Conservation (phyloP, 1,140 invertebrate genomes). For the Hyphantria cunea region DNA sequence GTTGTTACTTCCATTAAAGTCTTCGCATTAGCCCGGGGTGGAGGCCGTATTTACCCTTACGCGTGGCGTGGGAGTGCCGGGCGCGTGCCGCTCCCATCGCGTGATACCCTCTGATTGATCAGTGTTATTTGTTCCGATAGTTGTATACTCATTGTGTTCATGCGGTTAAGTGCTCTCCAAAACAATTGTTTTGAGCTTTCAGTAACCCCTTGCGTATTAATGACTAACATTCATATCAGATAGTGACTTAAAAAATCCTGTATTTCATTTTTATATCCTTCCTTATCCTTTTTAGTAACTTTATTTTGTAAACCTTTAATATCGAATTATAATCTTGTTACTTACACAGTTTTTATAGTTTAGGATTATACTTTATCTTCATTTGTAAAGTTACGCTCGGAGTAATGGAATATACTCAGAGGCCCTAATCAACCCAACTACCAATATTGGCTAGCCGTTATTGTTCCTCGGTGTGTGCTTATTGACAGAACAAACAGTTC, state of each 20-base stretch:
- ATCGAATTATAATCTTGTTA: too few relatives aligned
- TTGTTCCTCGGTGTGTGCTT: slow-evolving; percentile 48
- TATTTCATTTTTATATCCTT: too few relatives aligned
- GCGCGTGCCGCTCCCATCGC: slow-evolving; percentile 76
- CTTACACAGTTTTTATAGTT: too few relatives aligned
- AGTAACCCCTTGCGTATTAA: slow-evolving; percentile 5
- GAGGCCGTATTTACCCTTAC: slow-evolving; percentile 49
- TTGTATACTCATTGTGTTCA: slow-evolving; percentile 53
- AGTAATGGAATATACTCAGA: slow-evolving; percentile 8
- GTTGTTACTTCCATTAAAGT: slow-evolving; percentile 42
- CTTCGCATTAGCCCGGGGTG: slow-evolving; percentile 43
- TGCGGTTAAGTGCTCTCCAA: slow-evolving; percentile 40
- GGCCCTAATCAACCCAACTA: slow-evolving; percentile 38
- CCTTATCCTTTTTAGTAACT: too few relatives aligned
- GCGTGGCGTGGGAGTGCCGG: slow-evolving; percentile 73
- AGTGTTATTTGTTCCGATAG: slow-evolving; percentile 44
- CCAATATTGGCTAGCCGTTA: slow-evolving; percentile 57
- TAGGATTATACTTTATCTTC: too few relatives aligned
- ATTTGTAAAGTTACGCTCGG: too few relatives aligned
- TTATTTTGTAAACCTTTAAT: too few relatives aligned
- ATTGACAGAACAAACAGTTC: slow-evolving; percentile 72
- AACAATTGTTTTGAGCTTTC: slow-evolving; percentile 24
- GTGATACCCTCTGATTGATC: slow-evolving; percentile 64
- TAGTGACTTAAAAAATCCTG: too few relatives aligned
- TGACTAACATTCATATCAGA: not conserved